Evolutionary conservation across 2,797 vertebrate genomes (phyloP).

Genomic region (Betta splendens): DNA sequence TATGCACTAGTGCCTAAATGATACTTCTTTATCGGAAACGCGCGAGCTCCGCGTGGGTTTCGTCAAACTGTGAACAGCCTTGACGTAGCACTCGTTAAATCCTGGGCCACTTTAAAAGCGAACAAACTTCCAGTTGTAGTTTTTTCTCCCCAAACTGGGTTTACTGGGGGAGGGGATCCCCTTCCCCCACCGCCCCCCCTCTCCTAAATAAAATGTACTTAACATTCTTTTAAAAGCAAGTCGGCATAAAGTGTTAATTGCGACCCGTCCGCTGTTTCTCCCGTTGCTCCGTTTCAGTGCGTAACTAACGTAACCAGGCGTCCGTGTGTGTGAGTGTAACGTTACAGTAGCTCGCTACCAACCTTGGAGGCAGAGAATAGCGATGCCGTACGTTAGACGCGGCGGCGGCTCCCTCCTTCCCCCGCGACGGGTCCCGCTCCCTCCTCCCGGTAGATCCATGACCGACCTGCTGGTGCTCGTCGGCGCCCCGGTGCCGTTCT

Average conservation of each 20-base stretch:
- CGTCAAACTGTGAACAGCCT: too few species aligned
- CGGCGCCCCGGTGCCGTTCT: constrained; percentile 16
- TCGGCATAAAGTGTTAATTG: neutral
- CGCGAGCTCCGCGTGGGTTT: too few species aligned
- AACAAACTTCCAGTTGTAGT: constrained; percentile 12
- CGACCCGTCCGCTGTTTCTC: neutral
- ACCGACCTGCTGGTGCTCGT: constrained; percentile 30
- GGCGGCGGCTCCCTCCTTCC: constrained; percentile 36
- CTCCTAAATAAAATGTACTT: constrained; percentile 27
- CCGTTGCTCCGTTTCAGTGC: neutral
- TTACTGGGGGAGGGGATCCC: constrained; percentile 30
- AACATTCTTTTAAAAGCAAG: neutral
- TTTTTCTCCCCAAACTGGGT: neutral
- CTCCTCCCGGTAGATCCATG: constrained; percentile 69
- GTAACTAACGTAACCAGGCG: too few species aligned
- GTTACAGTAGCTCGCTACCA: constrained; percentile 22
- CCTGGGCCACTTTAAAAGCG: neutral
- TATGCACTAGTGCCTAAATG: too few species aligned
- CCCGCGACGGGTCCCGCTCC: constrained; percentile 36
- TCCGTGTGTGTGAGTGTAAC: neutral
- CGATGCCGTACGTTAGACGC: constrained; percentile 39
- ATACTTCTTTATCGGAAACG: too few species aligned
- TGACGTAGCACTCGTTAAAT: neutral
- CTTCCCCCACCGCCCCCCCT: constrained; percentile 3
- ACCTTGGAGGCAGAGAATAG: constrained; percentile 77